Evolutionary conservation across 37 sponge, comb jelly and placozoan genomes (phyloP), one percentile per base, ranked within the genome.

Genomic region (Theonella swinhoei): DNA sequence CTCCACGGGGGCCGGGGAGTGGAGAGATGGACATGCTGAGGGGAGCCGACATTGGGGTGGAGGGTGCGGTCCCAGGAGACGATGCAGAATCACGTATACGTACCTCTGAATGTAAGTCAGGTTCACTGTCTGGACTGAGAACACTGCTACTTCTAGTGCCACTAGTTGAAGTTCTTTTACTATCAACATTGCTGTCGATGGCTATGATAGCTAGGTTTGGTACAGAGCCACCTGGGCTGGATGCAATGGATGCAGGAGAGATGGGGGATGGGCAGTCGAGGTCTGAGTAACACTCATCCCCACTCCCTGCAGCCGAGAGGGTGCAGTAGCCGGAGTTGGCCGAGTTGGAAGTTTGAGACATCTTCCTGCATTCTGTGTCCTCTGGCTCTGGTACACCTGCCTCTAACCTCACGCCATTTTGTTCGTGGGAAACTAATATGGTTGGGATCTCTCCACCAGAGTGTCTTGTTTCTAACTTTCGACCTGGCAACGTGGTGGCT

Each of bases 251-350:
- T 7, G 70, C 58, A 31, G 88, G 88, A 24, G 93, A 88, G 28
- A 84, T 31, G 36, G 85, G 84, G 5, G 93, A 92, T 35, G 85
- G 84, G 5, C 85, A 92, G 62, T 92, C 93, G 35, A 82, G 78
- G 40, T 89, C 94, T 26, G 77, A 85, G 54, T 41, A 62, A 0
- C 67, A 32, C 64, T 92, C 92, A n/a, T 88, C 85, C 4, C 89
- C 89, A 74, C 83, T 83, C 36, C 82, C 68, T 0, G 89, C 84
- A 11, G 89, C 83, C 37, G 83, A 70, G 33, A 89, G 63, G 42
- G 84, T 89, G 0, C 89, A 83, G 26, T 83, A 62, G 24, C 89
- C 89, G 39, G 89, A 80, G 61, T 76, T 79, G 64, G 70, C 78
- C 22, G 83, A 88, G 36, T 36, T 36, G 69, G 80, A 79, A 28